Evolutionary conservation across 2,888 invertebrate species (phyloP).

Genomic region (Tenthredo mesomela): DNA sequence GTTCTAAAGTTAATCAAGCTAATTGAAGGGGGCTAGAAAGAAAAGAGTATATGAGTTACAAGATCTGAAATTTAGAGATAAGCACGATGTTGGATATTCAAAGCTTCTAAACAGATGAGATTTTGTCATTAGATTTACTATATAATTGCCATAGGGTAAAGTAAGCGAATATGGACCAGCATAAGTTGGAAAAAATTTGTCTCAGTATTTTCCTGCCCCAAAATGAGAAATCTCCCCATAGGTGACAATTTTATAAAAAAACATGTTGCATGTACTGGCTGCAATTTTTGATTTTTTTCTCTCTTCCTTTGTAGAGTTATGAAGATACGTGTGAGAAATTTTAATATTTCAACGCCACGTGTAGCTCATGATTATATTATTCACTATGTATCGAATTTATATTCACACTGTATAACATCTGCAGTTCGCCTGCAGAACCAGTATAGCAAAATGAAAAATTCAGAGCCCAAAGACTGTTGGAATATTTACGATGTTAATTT

Average conservation of each 20-base stretch:
- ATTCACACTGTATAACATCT: constrained; percentile 28
- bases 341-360: not conserved
- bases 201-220: too few relatives aligned
- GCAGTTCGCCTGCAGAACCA: constrained; percentile 3
- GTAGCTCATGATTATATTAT: not conserved
- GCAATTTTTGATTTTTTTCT: not conserved
- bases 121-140: too few relatives aligned
- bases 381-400: not conserved
- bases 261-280: not conserved
- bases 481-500: not conserved
- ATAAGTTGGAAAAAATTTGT: too few relatives aligned
- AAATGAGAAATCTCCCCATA: too few relatives aligned
- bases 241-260: not conserved
- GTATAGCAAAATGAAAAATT: constrained; percentile 15
- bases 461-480: not conserved
- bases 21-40: not conserved
- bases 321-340: not conserved
- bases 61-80: too few relatives aligned
- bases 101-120: too few relatives aligned
- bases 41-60: not conserved
- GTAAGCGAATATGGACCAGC: too few relatives aligned
- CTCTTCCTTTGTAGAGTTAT: not conserved
- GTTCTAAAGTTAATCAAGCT: not conserved
- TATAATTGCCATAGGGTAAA: too few relatives aligned
- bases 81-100: too few relatives aligned